A percentile compares a stretch with the other conserved stretches of the same genome.
phyloP scores from a whole-genome alignment of 2,888 invertebrate species.

The Biston betularia region DNA sequence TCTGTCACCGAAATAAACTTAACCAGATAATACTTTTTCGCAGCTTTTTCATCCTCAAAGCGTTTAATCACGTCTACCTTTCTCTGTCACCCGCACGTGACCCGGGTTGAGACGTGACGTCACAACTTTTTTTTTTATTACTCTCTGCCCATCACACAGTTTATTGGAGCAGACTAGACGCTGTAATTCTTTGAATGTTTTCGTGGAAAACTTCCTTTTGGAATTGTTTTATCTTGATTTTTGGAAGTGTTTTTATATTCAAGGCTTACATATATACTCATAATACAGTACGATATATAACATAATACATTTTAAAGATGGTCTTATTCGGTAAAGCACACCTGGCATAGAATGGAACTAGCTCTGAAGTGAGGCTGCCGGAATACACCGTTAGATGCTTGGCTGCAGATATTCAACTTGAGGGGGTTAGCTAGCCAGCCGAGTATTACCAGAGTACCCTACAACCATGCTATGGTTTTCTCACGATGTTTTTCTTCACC shows the following conservation, averaged over 20 bases:
- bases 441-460: too few species aligned
- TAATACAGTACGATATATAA: too few species aligned
- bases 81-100: slow-evolving; percentile 54
- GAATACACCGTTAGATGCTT: too few species aligned
- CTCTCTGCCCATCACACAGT: slow-evolving; percentile 42
- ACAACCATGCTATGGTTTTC: too few species aligned
- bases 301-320: too few species aligned
- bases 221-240: slow-evolving; percentile 20
- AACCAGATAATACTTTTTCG: slow-evolving; percentile 14
- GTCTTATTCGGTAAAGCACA: too few species aligned
- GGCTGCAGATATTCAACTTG: too few species aligned
- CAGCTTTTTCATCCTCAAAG: slow-evolving; percentile 19
- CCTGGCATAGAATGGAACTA: too few species aligned
- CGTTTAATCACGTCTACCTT: slow-evolving; percentile 47
- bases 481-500: too few species aligned
- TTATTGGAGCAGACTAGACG: slow-evolving; percentile 45
- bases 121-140: slow-evolving; percentile 50
- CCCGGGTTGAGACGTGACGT: slow-evolving; percentile 50
- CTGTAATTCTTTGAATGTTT: slow-evolving; percentile 45
- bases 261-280: too few species aligned
- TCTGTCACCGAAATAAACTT: slow-evolving; percentile 4
- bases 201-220: slow-evolving; percentile 36
- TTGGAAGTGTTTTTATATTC: background rate
- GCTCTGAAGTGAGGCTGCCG: too few species aligned
- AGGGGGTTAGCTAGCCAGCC: too few species aligned